phyloP scores from a whole-genome alignment of 2,113 vertebrate species.

The Vidua macroura region DNA sequence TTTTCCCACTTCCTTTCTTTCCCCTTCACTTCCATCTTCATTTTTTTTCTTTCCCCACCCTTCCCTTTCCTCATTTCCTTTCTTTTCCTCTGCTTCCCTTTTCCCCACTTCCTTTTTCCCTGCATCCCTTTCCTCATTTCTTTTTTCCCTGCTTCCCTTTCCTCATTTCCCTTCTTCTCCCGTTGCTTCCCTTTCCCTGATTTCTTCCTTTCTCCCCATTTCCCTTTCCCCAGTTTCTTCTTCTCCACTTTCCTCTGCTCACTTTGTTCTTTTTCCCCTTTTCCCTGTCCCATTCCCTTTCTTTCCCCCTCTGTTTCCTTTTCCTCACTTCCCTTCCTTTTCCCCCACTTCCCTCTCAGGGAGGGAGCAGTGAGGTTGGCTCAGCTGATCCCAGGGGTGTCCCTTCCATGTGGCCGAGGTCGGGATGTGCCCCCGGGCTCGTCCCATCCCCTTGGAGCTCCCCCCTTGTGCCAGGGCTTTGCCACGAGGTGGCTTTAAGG shows the following conservation, averaged over 20 bases:
- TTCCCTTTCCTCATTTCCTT: not conserved
- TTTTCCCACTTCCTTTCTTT: not conserved
- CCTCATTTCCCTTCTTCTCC: not conserved
- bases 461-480: not conserved
- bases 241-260: not conserved
- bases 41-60: not conserved
- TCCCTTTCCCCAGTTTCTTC: not conserved
- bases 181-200: accelerated
- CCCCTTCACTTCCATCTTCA: not conserved
- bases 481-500: not conserved
- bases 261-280: not conserved
- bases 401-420: not conserved
- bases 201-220: not conserved
- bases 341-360: not conserved
- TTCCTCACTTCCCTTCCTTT: not conserved
- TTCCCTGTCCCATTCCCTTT: not conserved
- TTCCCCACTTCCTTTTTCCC: not conserved
- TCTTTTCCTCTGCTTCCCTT: not conserved
- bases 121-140: not conserved
- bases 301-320: not conserved
- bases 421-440: accelerated
- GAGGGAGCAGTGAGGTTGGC: not conserved
- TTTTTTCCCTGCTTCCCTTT: not conserved
- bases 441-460: not conserved
- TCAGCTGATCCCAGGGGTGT: not conserved